These are phyloP conservation scores for Temnothorax rugatulus DNA, from an alignment of 2,888 invertebrate species.

Conservation along the genomic window DNA sequence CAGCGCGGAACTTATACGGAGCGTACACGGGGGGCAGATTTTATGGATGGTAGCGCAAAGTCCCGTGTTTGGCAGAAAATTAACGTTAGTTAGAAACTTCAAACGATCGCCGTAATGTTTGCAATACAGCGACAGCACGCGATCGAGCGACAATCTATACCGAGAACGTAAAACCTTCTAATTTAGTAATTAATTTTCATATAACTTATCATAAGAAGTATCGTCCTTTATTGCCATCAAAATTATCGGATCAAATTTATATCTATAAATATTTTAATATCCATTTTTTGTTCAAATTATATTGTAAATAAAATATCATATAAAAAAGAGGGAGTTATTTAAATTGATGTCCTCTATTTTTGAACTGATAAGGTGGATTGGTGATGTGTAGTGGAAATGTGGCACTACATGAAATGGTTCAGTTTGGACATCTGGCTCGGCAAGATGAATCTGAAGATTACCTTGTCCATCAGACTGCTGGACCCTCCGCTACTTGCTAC, in stretches of 20 bases:
- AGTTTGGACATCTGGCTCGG: constrained; percentile 72
- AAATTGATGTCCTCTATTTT: constrained; percentile 16
- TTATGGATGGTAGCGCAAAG: constrained; percentile 53
- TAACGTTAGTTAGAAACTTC: constrained; percentile 39
- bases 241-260: not conserved
- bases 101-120: not conserved
- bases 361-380: constrained; percentile 44
- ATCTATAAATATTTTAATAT: not conserved
- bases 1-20: constrained; percentile 41
- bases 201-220: not conserved
- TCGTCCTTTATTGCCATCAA: not conserved
- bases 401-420: constrained; percentile 31
- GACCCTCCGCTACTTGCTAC: constrained; percentile 54
- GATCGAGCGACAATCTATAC: not conserved
- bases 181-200: not conserved
- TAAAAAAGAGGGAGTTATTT: not conserved
- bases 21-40: constrained; percentile 39
- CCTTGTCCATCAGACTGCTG: constrained; percentile 58
- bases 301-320: not conserved
- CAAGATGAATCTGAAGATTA: constrained; percentile 70
- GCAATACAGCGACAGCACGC: not conserved
- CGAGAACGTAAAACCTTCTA: not conserved
- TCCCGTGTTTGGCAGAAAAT: constrained; percentile 43
- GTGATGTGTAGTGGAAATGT: constrained; percentile 54
- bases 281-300: not conserved